These are phyloP conservation scores for Agapornis canus DNA, from an alignment of 2,797 vertebrate genomes.

Conservation along the genomic window DNA sequence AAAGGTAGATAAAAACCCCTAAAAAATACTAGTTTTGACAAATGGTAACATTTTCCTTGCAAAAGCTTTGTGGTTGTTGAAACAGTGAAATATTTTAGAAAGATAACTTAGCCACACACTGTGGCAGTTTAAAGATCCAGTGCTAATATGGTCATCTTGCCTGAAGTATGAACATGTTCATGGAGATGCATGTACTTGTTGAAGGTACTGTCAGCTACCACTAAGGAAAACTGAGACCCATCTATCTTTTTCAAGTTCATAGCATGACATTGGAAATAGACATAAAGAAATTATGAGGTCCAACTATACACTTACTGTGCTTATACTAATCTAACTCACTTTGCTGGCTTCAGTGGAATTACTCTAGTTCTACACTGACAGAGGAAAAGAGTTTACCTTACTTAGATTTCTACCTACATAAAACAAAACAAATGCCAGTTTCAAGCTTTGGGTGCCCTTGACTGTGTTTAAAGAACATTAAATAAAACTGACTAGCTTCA, in stretches of 20 bases:
- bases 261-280: neutral
- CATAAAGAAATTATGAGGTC: neutral
- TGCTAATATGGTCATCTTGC: neutral
- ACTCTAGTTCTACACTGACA: neutral
- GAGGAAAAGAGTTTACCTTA: neutral
- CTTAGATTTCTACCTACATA: neutral
- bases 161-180: neutral
- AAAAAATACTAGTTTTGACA: neutral
- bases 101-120: neutral
- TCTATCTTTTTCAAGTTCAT: neutral
- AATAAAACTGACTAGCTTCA: conserved; percentile 31
- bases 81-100: neutral
- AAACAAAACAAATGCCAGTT: neutral
- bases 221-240: neutral
- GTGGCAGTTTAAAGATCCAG: neutral
- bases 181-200: neutral
- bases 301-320: neutral
- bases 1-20: neutral
- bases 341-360: neutral
- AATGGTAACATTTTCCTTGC: neutral
- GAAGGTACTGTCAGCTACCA: neutral
- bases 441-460: neutral
- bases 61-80: neutral
- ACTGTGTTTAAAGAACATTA: conserved; percentile 10
- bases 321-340: neutral